Evolutionary conservation across 2,113 vertebrate species (phyloP), one percentile per base, ranked within the genome.

Genomic region (Anguilla rostrata): DNA sequence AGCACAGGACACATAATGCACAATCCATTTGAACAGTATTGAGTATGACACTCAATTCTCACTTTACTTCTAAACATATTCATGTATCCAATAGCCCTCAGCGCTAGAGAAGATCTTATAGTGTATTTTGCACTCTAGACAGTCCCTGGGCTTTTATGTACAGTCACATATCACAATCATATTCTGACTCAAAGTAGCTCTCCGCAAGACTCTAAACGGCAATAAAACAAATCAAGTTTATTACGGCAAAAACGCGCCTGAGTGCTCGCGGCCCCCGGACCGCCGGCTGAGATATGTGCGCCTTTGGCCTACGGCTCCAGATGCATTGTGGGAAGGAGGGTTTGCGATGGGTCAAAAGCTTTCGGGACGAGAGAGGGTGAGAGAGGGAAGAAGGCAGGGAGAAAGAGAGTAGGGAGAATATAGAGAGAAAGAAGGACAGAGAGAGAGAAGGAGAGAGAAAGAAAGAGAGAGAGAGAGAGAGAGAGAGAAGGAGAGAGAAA

Each of bases 161-260:
- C 60, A 1, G 60, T 66, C 60, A 66, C 60, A 66, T 26, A 66
- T 66, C 60, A 66, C 22, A 66, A 66, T 75, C 26, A 75, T 75
- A 75, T 75, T 75, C 71, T 34, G 20, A 75, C 60, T 66, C 60
- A 66, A 66, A 66, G 60, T 66, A 66, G 60, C 18, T 75, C 71
- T 14, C 71, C 29, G 12, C 71, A 20, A 75, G 71, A 29, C 66
- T 3, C 9, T n/a, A 11, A 34, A 34, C 22, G 29, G 9, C n/a
- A 34, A 22, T 75, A 34, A 53, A 75, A 75, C 71, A 75, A 75
- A n/a, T 75, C 71, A 75, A 75, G 26, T 75, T 75, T 75, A 75
- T 75, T 34, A 75, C 2, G 26, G 26, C n/a, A n/a, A 75, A n/a
- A 75, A 75, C n/a, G 11, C 26, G 12, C 26, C 1, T n/a, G 34